Percentiles rank a stretch among this genome's conserved stretches.
Conservation (phyloP, 2,113 vertebrate species). For the Riparia riparia region DNA sequence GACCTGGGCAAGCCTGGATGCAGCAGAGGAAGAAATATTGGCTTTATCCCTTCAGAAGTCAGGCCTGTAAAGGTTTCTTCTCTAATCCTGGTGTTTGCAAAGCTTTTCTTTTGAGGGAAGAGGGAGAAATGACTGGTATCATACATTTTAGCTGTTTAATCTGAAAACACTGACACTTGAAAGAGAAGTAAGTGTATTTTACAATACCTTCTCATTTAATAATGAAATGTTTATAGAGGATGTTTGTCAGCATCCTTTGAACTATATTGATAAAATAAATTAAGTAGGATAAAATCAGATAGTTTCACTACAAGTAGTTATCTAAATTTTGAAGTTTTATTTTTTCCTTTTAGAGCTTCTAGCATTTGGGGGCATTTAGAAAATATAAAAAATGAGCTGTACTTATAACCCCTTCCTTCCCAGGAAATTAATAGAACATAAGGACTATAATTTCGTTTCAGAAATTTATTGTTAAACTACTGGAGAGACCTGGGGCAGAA, state of each 20-base stretch:
- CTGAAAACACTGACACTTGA: neutral
- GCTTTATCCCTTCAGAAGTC: neutral
- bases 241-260: neutral
- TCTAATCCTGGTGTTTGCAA: neutral
- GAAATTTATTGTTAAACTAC: neutral
- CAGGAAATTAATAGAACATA: neutral
- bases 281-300: neutral
- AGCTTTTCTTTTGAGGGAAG: neutral
- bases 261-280: neutral
- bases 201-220: neutral
- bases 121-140: neutral
- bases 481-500: neutral
- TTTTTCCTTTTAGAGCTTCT: neutral
- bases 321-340: neutral
- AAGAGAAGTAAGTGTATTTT: neutral
- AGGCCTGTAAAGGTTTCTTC: neutral
- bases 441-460: neutral
- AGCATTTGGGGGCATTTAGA: neutral
- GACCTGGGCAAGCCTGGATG: rapidly evolving
- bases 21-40: neutral
- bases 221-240: neutral
- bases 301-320: neutral
- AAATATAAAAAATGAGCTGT: neutral
- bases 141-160: neutral
- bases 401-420: neutral